These are phyloP conservation scores for Campoplex capitator DNA, from an alignment of 2,888 invertebrate species.

Conservation along the genomic window DNA sequence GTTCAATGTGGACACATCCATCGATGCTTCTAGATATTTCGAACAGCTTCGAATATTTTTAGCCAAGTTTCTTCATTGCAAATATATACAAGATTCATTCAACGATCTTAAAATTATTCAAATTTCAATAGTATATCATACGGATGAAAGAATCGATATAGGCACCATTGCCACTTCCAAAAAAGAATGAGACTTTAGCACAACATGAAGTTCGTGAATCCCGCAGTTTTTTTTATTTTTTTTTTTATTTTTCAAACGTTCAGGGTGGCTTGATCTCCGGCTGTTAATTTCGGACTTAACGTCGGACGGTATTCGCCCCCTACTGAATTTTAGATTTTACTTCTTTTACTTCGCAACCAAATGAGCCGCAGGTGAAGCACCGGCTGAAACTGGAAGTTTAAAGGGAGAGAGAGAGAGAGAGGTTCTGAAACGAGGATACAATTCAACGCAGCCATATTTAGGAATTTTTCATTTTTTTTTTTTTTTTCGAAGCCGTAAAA, in stretches of 20 bases:
- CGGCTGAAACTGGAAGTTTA: constrained; percentile 23
- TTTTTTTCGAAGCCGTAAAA: background rate
- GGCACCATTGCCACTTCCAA: constrained; percentile 8
- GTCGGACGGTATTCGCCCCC: constrained; percentile 39
- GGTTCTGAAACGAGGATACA: background rate
- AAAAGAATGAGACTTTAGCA: background rate
- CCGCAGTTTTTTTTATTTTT: background rate
- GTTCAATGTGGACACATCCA: too few species aligned
- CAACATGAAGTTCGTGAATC: constrained; percentile 9
- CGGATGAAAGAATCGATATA: constrained; percentile 12
- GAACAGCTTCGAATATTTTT: background rate
- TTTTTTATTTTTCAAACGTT: constrained; percentile 16
- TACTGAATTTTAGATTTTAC: constrained; percentile 61
- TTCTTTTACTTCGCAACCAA: constrained; percentile 37
- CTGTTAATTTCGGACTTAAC: constrained; percentile 59
- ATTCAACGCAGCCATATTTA: constrained; percentile 18
- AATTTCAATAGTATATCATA: background rate
- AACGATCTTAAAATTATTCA: background rate
- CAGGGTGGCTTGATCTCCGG: constrained; percentile 30
- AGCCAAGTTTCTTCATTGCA: background rate
- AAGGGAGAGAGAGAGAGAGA: constrained; percentile 2
- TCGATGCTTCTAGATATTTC: background rate
- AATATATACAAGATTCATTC: background rate
- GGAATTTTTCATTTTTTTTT: constrained; percentile 36
- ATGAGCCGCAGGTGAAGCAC: constrained; percentile 39